A percentile compares a stretch with the other conserved stretches of the same genome.
Conservation (phyloP, 2,113 vertebrate species). For the Cygnus buccinator region DNA sequence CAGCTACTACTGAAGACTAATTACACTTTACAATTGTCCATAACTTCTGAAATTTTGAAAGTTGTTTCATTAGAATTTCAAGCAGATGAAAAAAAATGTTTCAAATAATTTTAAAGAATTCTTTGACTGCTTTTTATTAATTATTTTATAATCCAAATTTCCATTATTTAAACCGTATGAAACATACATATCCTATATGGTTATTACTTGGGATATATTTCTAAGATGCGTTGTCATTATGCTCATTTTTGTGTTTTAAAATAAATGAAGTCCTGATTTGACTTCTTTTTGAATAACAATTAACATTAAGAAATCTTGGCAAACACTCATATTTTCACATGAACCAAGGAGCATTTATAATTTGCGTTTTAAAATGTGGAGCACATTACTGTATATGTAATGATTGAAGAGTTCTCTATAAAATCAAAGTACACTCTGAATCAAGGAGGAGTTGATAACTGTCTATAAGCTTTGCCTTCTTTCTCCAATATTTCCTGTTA, state of each 20-base stretch:
- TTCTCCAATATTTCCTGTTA: background rate
- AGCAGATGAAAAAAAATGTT: background rate
- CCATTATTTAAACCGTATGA: background rate
- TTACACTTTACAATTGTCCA: background rate
- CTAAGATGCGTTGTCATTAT: background rate
- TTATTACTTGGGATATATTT: background rate
- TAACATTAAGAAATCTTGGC: background rate
- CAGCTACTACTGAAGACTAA: background rate
- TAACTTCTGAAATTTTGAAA: background rate
- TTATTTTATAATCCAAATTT: background rate
- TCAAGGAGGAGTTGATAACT: background rate
- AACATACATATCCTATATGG: background rate
- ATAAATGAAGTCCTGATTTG: background rate
- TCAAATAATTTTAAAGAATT: background rate
- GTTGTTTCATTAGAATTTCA: background rate
- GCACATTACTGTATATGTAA: background rate
- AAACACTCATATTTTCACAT: background rate
- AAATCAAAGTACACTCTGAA: background rate
- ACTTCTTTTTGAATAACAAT: background rate
- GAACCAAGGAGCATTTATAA: background rate
- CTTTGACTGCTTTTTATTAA: background rate
- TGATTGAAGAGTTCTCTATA: background rate
- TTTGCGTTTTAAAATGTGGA: background rate
- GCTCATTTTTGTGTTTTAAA: background rate
- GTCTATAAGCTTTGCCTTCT: background rate